Evolutionary conservation across 2,113 vertebrate species (phyloP), one percentile per base, ranked within the genome.

Genomic region (Xyliphius kryptos): DNA sequence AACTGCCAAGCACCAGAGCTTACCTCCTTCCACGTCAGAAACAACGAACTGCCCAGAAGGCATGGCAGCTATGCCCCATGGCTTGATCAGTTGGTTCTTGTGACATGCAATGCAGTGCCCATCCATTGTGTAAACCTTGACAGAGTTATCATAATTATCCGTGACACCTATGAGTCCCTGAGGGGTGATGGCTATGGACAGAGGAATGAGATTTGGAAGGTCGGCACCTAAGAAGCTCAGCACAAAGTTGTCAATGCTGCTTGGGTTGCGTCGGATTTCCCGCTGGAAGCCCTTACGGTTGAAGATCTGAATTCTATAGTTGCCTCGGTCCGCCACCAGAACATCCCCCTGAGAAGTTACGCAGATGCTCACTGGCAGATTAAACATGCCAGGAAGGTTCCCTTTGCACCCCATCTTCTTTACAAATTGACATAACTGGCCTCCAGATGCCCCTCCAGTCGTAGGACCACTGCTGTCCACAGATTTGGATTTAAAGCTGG

Each of bases 371-470:
- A 98, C 92, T 0, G 95, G 95, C 9, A 97, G 86, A 63, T 97
- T 95, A 69, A 98, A 97, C 88, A 92, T 94, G 51, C 95, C 94
- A 0, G 92, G 91, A 1, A 92, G 82, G 76, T 88, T 91, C 53
- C 95, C 95, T 69, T 97, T 97, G 58, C 89, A 91, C 40, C 95
- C 95, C 92, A 98, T 97, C 85, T 91, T 97, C 80, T 91, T 97
- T 57, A 98, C 88, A 66, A 97, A 95, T 74, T 93, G 82, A 70
- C 95, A 98, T 43, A 89, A 85, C 63, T 91, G 91, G 12, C 87
- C 83, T 9, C 77, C 88, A 0, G 80, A 15, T 1, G 73, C 76
- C 1, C 74, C 67, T 1, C 59, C 74, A 0, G 76, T 57, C 13
- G 63, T 68, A 11, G 74, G 78, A 13, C 72, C 82, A 56, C 79